Percentiles rank a stretch among this genome's conserved stretches.
These are phyloP conservation scores for Lagria hirta DNA, from an alignment of 2,888 invertebrate species.

Conservation along the genomic window DNA sequence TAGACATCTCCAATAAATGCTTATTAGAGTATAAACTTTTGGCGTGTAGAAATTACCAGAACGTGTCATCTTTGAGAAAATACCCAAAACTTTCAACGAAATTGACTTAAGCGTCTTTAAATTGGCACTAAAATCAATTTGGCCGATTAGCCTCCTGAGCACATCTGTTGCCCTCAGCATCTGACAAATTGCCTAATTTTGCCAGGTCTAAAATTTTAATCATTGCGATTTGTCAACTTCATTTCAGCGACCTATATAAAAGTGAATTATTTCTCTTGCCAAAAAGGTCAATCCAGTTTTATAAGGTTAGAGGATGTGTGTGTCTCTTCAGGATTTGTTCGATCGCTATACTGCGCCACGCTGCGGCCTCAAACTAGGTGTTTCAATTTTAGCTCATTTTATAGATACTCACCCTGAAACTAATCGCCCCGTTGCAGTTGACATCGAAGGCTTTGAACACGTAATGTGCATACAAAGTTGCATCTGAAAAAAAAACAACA, in stretches of 20 bases:
- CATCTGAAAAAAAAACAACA: slow-evolving; percentile 69
- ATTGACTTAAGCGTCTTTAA: too few species aligned
- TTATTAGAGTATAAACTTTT: too few species aligned
- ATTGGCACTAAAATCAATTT: too few species aligned
- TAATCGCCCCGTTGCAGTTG: slow-evolving; percentile 95
- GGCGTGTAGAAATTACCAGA: too few species aligned
- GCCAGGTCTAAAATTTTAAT: slow-evolving; percentile 18
- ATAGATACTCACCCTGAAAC: slow-evolving; percentile 84
- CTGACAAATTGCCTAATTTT: slow-evolving; percentile 22
- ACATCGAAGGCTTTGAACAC: slow-evolving; percentile 99
- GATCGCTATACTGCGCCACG: slow-evolving; percentile 38
- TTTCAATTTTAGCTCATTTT: slow-evolving; percentile 21
- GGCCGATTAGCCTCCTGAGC: slow-evolving; percentile 14
- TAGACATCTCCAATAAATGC: too few species aligned
- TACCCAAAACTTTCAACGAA: too few species aligned
- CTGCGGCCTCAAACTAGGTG: slow-evolving; percentile 30
- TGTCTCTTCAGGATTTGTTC: slow-evolving; percentile 29
- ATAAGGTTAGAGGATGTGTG: slow-evolving; percentile 31
- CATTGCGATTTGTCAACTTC: slow-evolving; percentile 17
- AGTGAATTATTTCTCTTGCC: slow-evolving; percentile 15
- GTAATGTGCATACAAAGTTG: slow-evolving; percentile 94
- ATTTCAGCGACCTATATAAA: slow-evolving; percentile 13
- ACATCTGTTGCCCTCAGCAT: slow-evolving; percentile 8
- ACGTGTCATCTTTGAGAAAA: too few species aligned
- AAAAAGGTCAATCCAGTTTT: slow-evolving; percentile 25